Evolutionary conservation across 1,140 invertebrate species (phyloP), one percentile per base, ranked within the genome.

Genomic region (Apis mellifera): DNA sequence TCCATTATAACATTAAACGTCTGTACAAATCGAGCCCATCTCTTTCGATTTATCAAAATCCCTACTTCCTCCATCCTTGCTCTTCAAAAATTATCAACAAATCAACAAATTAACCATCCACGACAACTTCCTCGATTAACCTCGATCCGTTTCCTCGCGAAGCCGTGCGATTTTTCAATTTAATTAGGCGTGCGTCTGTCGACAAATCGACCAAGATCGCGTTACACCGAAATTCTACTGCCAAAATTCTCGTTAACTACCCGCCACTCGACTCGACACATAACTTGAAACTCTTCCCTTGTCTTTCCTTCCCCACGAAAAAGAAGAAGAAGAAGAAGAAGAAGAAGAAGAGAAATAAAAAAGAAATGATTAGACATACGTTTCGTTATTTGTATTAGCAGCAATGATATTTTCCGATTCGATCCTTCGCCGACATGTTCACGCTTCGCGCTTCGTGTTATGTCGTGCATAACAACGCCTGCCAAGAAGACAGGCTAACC

Each of bases 331-430:
- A 15, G 15, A 62, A 8, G 15, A 26, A 26, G 15, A 13, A 17
- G 0, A 1, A 7, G 21, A 72, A 12, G 9, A 54, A 19, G 12
- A 8, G 12, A 26, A 12, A 19, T 13, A 75, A 64, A 23, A 9
- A 1, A 60, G 7, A n/a, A 17, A 4, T n/a, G 23, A 15, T 26
- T 0, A 48, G 19, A 23, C n/a, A 7, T 13, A 2, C 15, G 13
- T 73, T 66, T 76, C 71, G 78, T 80, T 81, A 81, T 81, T 75
- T 81, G 76, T 81, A 81, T 42, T 42, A 42, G 2, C 72, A 23
- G 32, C 48, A 54, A 64, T 75, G 62, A 81, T 62, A 75, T 75
- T 81, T 55, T 17, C 79, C 42, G 72, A 75, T 81, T 81, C 42
- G 79, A 81, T 66, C 42, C n/a, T 59, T 57, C 54, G 62, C 54